Base-by-base conservation (phyloP, 2,888 invertebrate species). In the Elaeidobius kamerunicus region DNA sequence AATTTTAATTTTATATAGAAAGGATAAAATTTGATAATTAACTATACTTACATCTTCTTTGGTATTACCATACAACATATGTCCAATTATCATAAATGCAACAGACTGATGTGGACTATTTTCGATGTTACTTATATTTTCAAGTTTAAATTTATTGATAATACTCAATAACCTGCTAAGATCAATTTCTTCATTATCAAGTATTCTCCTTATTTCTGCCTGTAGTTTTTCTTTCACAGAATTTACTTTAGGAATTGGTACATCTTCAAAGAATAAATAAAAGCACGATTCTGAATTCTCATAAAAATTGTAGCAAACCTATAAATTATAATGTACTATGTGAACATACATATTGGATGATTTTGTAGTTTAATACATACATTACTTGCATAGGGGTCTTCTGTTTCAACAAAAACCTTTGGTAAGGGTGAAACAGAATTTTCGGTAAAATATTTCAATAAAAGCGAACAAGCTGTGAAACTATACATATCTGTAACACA, bases 401-500 rank as follows among this genome's bases (percentile, higher is more conserved):
- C 83, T 44, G 82, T 79, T 74, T 92, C 91, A 1, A 92, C 88
- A 71, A 93, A 88, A 65, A 84, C 83, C 63, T 84, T 81, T 66
- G 91, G 88, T 45, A 95, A 75, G 9, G 92, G 92, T 57, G 91
- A 86, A 12, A 90, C 86, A 6, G 93, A 83, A n/a, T 89, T 89
- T 64, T 91, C 88, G 9, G 89, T 88, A 49, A 95, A 73, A 72
- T 93, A 94, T 54, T 89, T 86, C 61, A 91, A 73, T 30, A 92
- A 70, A 11, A 91, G 74, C 23, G 80, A 79, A 58, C 85, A 81
- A 4, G 82, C 86, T 2, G 80, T 79, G 56, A 87, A 69, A 45
- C 78, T 78, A 60, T 78, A 78, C 55, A 82, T 69, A 45, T 85
- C 78, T 0, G 69, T 69, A 2, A 79, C 72, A 27, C 78, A 79